phyloP scores from a whole-genome alignment of 2,888 invertebrate species.

The Tromatobia lineatoria region DNA sequence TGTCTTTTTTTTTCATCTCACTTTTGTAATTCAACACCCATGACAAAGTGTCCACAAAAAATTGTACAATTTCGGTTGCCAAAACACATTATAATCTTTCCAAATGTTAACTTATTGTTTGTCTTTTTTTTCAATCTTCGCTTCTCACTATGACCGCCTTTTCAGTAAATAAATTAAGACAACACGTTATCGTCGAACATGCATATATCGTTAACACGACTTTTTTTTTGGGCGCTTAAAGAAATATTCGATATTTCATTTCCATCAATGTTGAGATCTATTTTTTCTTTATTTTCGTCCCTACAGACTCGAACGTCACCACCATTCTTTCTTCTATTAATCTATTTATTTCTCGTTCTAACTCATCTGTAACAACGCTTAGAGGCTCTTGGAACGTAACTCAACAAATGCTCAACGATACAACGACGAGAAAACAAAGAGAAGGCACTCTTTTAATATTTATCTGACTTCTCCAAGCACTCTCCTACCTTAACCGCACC shows the following conservation, averaged over 20 bases:
- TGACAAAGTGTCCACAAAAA: slow-evolving; percentile 3
- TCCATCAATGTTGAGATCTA: slow-evolving; percentile 14
- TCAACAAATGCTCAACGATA: slow-evolving; percentile 84
- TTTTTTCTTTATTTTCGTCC: slow-evolving; percentile 57
- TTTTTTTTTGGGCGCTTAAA: slow-evolving; percentile 68
- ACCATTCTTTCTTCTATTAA: slow-evolving; percentile 49
- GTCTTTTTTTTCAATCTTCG: background rate
- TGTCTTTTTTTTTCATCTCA: background rate
- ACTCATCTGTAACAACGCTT: slow-evolving; percentile 74
- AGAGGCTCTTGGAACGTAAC: slow-evolving; percentile 84
- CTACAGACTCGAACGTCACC: slow-evolving; percentile 11
- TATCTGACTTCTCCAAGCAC: slow-evolving; percentile 43
- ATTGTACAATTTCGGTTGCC: slow-evolving; percentile 1
- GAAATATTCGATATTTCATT: slow-evolving; percentile 31
- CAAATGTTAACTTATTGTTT: background rate
- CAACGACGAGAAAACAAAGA: slow-evolving; percentile 83
- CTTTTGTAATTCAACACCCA: background rate
- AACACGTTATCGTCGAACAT: slow-evolving; percentile 34
- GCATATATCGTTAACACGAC: slow-evolving; percentile 71
- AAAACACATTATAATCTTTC: background rate
- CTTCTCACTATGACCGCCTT: background rate
- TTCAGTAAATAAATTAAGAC: slow-evolving; percentile 33
- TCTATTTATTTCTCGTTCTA: slow-evolving; percentile 64
- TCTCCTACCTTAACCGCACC: background rate
- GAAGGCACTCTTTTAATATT: slow-evolving; percentile 84